These are phyloP conservation scores for Trimorus sp. DNA, from an alignment of 2,888 invertebrate species.

Conservation along the genomic window DNA sequence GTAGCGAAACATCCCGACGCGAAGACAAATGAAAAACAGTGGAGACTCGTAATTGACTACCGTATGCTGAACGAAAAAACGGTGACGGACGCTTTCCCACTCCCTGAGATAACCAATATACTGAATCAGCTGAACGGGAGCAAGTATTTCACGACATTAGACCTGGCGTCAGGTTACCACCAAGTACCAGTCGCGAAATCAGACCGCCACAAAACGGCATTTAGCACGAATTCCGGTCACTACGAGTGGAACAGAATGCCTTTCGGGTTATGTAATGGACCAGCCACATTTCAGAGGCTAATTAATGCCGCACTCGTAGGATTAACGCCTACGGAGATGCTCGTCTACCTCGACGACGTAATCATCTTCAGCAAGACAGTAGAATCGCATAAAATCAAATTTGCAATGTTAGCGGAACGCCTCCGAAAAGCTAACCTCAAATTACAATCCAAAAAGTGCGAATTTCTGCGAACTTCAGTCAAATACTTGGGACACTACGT, in stretches of 20 bases:
- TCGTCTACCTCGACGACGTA: background rate
- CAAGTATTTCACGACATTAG: constrained; percentile 3
- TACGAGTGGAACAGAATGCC: too few relatives aligned
- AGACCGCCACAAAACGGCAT: background rate
- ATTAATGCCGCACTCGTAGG: too few relatives aligned
- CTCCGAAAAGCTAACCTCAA: background rate
- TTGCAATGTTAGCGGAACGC: background rate
- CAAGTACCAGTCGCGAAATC: background rate
- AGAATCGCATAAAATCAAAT: background rate
- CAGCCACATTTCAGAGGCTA: too few relatives aligned
- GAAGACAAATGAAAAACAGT: background rate
- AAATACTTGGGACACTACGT: too few relatives aligned
- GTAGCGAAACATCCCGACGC: constrained; percentile 3
- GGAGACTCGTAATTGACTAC: background rate
- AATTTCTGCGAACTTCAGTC: background rate
- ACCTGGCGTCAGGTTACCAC: background rate
- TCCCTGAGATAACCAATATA: background rate
- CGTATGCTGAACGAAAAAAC: background rate
- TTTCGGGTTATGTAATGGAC: too few relatives aligned
- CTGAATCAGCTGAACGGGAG: background rate
- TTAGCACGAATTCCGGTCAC: background rate
- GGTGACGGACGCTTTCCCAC: background rate
- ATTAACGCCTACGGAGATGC: too few relatives aligned
- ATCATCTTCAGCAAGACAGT: background rate
- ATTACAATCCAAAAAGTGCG: background rate